These are phyloP conservation scores for Lytechinus pictus DNA, from an alignment of 35 echinoderm and acorn worm species.

Conservation along the genomic window DNA sequence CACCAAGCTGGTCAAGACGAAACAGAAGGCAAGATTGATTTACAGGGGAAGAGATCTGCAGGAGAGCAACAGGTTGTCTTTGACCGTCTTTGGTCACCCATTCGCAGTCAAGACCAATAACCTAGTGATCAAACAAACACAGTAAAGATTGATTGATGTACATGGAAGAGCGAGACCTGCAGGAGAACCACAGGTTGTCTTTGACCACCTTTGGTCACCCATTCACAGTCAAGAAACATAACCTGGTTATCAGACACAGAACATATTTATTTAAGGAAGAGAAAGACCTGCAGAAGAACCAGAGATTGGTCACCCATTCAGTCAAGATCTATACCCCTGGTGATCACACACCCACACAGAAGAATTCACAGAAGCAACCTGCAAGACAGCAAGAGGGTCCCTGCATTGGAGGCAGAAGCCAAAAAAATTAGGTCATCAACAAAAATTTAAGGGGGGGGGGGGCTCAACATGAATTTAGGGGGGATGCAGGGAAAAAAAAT, in stretches of 20 bases:
- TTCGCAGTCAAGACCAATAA: slow-evolving; percentile 96
- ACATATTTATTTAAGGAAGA: not conserved
- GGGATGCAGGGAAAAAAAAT: too few species aligned
- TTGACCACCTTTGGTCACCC: slow-evolving; percentile 54
- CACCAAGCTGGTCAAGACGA: slow-evolving; percentile 55
- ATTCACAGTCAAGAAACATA: slow-evolving; percentile 95
- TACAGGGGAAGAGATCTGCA: slow-evolving; percentile 72
- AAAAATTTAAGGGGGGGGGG: too few species aligned
- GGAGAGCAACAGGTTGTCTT: slow-evolving; percentile 67
- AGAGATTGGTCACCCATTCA: slow-evolving; percentile 90
- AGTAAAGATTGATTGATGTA: not conserved
- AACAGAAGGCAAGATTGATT: slow-evolving; percentile 64
- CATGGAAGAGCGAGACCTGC: slow-evolving; percentile 67
- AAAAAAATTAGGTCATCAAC: too few species aligned
- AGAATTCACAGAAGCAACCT: too few species aligned
- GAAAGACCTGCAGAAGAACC: slow-evolving; percentile 73
- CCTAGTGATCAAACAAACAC: slow-evolving; percentile 34
- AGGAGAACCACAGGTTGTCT: slow-evolving; percentile 71
- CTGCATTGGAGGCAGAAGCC: too few species aligned
- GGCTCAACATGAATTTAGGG: too few species aligned
- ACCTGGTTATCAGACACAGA: slow-evolving; percentile 51
- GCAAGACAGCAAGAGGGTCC: too few species aligned
- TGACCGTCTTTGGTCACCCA: slow-evolving; percentile 67
- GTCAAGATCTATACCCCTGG: slow-evolving; percentile 51
- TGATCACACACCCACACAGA: too few species aligned